These are phyloP conservation scores for Lepidochrysops patricia DNA, from an alignment of 2,888 invertebrate species.

Conservation along the genomic window DNA sequence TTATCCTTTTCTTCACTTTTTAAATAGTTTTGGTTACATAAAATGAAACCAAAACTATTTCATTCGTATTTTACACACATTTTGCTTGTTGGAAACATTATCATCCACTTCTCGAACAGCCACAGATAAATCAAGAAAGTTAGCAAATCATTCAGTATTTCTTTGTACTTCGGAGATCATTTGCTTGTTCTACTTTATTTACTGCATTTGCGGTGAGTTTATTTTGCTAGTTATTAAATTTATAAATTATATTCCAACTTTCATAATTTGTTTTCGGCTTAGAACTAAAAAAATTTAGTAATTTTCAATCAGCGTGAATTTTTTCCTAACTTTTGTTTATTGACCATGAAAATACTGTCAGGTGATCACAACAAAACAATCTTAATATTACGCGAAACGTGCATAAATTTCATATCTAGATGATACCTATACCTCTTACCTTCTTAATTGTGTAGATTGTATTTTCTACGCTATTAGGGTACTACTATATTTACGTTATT, in stretches of 20 bases:
- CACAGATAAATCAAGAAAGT: constrained; percentile 23
- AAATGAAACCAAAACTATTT: neutral
- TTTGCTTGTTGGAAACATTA: neutral
- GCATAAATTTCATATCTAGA: too few species aligned
- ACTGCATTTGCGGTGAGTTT: constrained; percentile 24
- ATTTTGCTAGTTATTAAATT: constrained; percentile 12
- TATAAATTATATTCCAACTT: neutral
- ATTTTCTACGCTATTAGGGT: too few species aligned
- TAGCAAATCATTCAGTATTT: constrained; percentile 24
- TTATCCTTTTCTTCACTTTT: too few species aligned
- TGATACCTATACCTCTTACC: too few species aligned
- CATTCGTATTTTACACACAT: neutral
- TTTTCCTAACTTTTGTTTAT: constrained; percentile 35
- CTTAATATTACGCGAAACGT: neutral
- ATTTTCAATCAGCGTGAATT: neutral
- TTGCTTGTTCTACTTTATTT: constrained; percentile 23
- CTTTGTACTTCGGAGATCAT: constrained; percentile 18
- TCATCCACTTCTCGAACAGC: neutral
- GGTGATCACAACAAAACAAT: constrained; percentile 43
- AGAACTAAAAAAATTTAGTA: neutral
- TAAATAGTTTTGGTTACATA: too few species aligned
- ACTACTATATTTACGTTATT: too few species aligned
- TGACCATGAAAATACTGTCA: constrained; percentile 39
- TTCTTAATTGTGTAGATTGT: too few species aligned
- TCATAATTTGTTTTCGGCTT: neutral